Base-by-base conservation (phyloP, 2,113 vertebrate genomes). In the Dendrocopos noguchii region DNA sequence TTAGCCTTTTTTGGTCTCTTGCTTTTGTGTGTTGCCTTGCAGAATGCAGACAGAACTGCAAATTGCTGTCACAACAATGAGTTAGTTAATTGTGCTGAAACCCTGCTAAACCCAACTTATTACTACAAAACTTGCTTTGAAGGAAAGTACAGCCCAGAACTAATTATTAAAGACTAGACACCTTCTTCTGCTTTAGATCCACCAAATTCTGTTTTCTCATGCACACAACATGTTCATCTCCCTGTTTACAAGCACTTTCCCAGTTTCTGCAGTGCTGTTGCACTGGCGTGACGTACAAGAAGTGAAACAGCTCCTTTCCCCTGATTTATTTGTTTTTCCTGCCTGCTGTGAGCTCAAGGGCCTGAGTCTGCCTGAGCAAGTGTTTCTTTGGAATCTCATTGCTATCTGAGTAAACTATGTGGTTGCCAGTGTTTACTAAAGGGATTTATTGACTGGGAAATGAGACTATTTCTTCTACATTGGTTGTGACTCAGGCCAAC, bases 371-470 rank as follows among this genome's bases (percentile, higher is more conserved):
- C 52, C 31, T 52, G 22, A 87, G 19, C 31, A 80, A 89, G 50
- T 24, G 14, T 53, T 93, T 70, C 64, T 70, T 39, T 63, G 56
- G 64, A 74, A 61, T 77, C 67, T 21, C 18, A n/a, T 87, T 76
- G 21, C 36, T 80, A 29, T 60, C 73, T 67, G 80, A 86, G 34
- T 64, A 83, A 90, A 86, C 36, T 19, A 4, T 50, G 9, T 9
- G 28, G 46, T 75, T 95, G 65, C 36, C 68, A 67, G 9, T 52
- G 47, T 92, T 92, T 86, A 78, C 73, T 46, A 33, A 81, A 91
- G 70, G 57, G 78, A 93, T 79, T 89, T 79, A 66, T 68, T 90
- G 53, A 78, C 61, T 74, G 24, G 36, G 56, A 92, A 86, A 88
- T 72, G 44, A 42, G 90, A 8, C 29, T 59, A 24, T 75, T 88